These are phyloP conservation scores for Oceanodroma tethys DNA, from an alignment of 2,113 vertebrate species.

Conservation along the genomic window DNA sequence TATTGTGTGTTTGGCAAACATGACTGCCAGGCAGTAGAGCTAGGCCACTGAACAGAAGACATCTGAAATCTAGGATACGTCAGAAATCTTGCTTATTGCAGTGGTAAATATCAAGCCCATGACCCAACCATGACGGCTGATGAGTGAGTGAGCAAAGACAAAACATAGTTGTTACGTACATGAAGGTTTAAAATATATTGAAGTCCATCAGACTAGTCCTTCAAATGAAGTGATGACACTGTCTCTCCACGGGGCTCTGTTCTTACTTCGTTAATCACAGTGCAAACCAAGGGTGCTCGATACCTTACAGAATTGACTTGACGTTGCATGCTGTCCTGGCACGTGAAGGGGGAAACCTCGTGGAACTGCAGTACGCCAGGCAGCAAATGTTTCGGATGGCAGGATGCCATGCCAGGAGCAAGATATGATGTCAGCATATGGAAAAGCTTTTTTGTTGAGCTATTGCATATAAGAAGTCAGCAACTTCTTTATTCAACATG, in stretches of 20 bases:
- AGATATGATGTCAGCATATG: background rate
- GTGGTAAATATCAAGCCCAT: background rate
- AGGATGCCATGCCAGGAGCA: background rate
- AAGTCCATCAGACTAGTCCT: background rate
- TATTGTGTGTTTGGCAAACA: background rate
- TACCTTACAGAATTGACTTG: no score
- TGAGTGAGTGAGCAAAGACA: background rate
- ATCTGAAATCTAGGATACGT: background rate
- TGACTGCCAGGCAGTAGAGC: background rate
- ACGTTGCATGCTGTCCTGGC: accelerated
- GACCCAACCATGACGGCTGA: background rate
- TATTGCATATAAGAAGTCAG: background rate
- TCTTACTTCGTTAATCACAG: background rate
- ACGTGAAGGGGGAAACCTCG: background rate
- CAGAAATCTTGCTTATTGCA: background rate
- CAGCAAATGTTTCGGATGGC: background rate
- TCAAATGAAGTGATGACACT: background rate
- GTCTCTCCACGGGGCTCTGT: background rate
- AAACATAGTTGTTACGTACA: accelerated
- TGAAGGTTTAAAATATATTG: background rate
- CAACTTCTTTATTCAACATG: background rate
- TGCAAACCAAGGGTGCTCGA: accelerated
- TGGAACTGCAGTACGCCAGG: background rate
- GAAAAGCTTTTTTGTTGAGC: background rate
- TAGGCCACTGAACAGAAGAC: background rate